Percentiles rank a stretch among this genome's conserved stretches.
These are phyloP conservation scores for Balaeniceps rex DNA, from an alignment of 2,113 vertebrate genomes.

Conservation along the genomic window DNA sequence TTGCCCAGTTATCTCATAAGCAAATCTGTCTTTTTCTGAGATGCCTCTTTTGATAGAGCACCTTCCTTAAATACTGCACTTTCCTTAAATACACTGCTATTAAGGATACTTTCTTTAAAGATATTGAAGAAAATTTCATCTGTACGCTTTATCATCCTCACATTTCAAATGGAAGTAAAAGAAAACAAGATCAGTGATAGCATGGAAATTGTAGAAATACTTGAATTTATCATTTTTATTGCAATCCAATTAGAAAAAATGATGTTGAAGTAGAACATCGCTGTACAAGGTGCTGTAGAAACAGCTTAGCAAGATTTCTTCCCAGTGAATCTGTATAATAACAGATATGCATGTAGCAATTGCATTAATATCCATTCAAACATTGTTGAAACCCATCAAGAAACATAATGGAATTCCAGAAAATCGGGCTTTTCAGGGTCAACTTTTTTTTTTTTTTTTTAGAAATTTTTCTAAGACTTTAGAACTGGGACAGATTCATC, in stretches of 20 bases:
- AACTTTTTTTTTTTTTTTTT: not conserved
- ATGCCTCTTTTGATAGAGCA: not conserved
- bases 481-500: not conserved
- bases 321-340: not conserved
- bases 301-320: not conserved
- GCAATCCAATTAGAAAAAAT: not conserved
- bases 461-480: not conserved
- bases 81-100: not conserved
- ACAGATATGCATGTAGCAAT: not conserved
- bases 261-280: not conserved
- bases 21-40: not conserved
- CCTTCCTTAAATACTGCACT: not conserved
- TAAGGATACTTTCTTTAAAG: not conserved
- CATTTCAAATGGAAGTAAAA: not conserved
- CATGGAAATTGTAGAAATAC: not conserved
- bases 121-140: not conserved
- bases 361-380: not conserved
- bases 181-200: not conserved
- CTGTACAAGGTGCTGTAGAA: not conserved
- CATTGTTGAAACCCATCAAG: not conserved
- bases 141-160: not conserved
- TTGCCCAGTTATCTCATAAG: not conserved
- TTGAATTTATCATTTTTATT: not conserved
- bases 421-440: not conserved
- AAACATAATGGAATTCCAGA: not conserved